These are phyloP conservation scores for Characodon lateralis DNA, from an alignment of 2,797 vertebrate genomes.

Conservation along the genomic window DNA sequence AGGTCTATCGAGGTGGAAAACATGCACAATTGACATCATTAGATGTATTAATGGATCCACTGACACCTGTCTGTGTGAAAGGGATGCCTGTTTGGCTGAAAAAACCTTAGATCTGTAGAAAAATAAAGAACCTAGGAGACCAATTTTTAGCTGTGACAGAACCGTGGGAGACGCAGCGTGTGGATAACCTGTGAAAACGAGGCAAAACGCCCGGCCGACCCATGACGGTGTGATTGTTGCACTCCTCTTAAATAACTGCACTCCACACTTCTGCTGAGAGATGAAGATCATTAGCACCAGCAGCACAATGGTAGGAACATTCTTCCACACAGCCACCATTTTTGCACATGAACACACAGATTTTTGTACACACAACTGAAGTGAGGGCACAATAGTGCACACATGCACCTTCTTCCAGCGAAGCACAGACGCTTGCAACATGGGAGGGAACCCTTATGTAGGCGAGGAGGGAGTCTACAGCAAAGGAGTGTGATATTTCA, in stretches of 20 bases:
- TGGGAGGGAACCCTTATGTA: constrained; percentile 68
- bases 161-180: not conserved
- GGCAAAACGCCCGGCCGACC: constrained; percentile 32
- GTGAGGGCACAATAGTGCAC: not conserved
- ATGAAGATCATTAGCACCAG: constrained; percentile 51
- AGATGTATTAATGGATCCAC: constrained; percentile 12
- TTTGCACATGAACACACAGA: constrained; percentile 17
- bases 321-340: not conserved
- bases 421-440: constrained; percentile 39
- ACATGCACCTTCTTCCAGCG: constrained; percentile 30
- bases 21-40: not conserved
- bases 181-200: constrained; percentile 42
- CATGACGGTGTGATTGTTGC: constrained; percentile 56
- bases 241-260: constrained; percentile 60
- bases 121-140: constrained; percentile 14
- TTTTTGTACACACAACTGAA: constrained; percentile 3
- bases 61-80: constrained; percentile 31
- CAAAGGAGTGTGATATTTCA: constrained; percentile 66
- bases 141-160: constrained; percentile 26
- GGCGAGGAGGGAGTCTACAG: constrained; percentile 59
- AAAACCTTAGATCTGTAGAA: constrained; percentile 23
- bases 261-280: constrained; percentile 41
- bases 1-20: not conserved
- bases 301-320: not conserved
- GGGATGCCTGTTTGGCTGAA: constrained; percentile 32